Conservation (phyloP, 2,888 invertebrate species). For the Phengaris alcon region DNA sequence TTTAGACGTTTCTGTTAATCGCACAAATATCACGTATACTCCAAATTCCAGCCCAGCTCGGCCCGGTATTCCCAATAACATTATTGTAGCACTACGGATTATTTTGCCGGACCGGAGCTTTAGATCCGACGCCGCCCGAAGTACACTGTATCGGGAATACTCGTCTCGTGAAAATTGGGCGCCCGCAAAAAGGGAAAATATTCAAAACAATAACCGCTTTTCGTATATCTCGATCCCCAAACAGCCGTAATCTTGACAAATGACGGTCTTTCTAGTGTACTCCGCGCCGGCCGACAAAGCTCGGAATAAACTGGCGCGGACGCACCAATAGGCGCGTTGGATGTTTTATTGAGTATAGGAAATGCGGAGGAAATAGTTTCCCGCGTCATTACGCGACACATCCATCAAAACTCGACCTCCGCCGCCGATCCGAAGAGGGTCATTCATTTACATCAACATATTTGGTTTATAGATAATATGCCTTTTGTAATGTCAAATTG, state of each 20-base stretch:
- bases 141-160: constrained; percentile 40
- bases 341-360: constrained; percentile 78
- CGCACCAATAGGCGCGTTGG: constrained; percentile 76
- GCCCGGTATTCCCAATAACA: constrained; percentile 36
- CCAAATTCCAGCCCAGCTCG: not conserved
- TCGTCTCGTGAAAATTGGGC: constrained; percentile 43
- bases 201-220: constrained; percentile 75
- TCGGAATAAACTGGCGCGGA: constrained; percentile 72
- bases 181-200: constrained; percentile 60
- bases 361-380: constrained; percentile 77
- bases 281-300: constrained; percentile 69
- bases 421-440: constrained; percentile 33
- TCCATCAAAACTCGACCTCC: constrained; percentile 64
- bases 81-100: constrained; percentile 35
- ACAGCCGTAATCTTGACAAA: constrained; percentile 77
- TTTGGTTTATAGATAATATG: constrained; percentile 24
- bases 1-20: constrained; percentile 18
- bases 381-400: constrained; percentile 72
- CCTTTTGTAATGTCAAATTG: constrained; percentile 12
- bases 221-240: constrained; percentile 70
- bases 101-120: constrained; percentile 35
- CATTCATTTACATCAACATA: constrained; percentile 29
- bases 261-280: constrained; percentile 72
- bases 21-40: constrained; percentile 26
- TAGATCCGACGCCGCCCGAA: constrained; percentile 33